Evolutionary conservation across 2,797 vertebrate genomes (phyloP), one percentile per base, ranked within the genome.

Genomic region (Pseudotriccus pelzelni): DNA sequence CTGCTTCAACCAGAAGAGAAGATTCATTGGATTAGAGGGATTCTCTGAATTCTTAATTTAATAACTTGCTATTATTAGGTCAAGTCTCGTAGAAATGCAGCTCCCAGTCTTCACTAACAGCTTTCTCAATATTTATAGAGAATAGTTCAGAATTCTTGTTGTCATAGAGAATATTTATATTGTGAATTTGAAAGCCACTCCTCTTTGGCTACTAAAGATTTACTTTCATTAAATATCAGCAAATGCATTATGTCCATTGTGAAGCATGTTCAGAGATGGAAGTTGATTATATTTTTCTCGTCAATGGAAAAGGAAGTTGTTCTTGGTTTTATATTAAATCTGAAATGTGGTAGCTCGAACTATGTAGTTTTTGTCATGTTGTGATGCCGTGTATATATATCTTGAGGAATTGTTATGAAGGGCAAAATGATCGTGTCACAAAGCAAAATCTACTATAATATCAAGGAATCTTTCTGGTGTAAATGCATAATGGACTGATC

Each of bases 301-400:
- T 89, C 28, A 30, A 11, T 62, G 28, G 36, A 24, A 69, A 88
- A 87, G 60, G 34, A 91, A 87, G 53, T 68, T 94, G 34, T 24
- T 78, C 93, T 85, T 68, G n/a, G 22, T 78, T 91, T 95, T 90
- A 68, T 67, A 74, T 88, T 85, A 69, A 79, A 70, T 66, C 43
- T 80, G 39, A 72, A 90, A 69, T 39, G 25, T 19, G 18, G 34
- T 72, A 90, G 34, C 60, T 92, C 56, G 63, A 32, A 72, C 73
- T 63, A 30, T 39, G 59, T 37, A 34, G 32, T 56, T 94, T 66
- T 70, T 55, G 53, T 69, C 63, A 68, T 32, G 20, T 41, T 75
- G 27, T 59, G 81, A 70, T 87, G 44, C 22, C 22, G 12, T 55
- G 27, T 74, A 46, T 64, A 39, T 39, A 23, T 68, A 87, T 62